phyloP scores from a whole-genome alignment of 1,140 invertebrate genomes.

The Pollicipes pollicipes region DNA sequence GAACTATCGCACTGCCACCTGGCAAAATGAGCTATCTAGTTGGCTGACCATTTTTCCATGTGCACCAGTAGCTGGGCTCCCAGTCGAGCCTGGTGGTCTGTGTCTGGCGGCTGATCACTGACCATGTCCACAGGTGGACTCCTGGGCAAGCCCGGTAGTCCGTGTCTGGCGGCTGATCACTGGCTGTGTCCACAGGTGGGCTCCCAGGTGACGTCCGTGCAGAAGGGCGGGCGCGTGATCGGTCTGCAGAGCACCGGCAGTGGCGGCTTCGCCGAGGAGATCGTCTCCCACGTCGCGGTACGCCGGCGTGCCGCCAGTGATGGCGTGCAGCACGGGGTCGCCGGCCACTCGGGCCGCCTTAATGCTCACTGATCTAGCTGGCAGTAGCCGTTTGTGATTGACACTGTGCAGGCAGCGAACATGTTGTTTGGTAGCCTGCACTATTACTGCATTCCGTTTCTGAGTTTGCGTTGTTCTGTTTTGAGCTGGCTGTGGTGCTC shows the following conservation, averaged over 20 bases:
- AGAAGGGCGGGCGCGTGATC: constrained; percentile 27
- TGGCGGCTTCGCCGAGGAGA: constrained; percentile 36
- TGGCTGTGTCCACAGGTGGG: constrained; percentile 15
- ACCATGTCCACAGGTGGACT: no score
- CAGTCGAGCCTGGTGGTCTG: no score
- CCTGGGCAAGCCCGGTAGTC: no score
- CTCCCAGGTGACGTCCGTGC: constrained; percentile 24
- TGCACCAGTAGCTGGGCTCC: no score
- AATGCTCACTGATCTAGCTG: no score
- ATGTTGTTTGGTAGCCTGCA: constrained; percentile 10
- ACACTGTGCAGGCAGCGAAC: not conserved
- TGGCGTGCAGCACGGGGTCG: no score
- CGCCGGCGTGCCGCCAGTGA: constrained; percentile 9
- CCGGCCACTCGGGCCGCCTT: no score
- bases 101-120: no score
- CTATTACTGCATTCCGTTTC: constrained; percentile 1
- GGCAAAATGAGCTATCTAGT: no score
- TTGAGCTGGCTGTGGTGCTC: not conserved
- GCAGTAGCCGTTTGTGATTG: not conserved
- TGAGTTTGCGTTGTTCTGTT: not conserved
- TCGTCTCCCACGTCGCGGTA: constrained; percentile 31
- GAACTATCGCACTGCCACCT: no score
- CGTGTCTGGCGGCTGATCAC: constrained; percentile 16
- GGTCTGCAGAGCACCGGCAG: constrained; percentile 31
- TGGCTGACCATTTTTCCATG: no score